Evolutionary conservation across 2,113 vertebrate genomes (phyloP), one percentile per base, ranked within the genome.

Genomic region (Percina caprodes): DNA sequence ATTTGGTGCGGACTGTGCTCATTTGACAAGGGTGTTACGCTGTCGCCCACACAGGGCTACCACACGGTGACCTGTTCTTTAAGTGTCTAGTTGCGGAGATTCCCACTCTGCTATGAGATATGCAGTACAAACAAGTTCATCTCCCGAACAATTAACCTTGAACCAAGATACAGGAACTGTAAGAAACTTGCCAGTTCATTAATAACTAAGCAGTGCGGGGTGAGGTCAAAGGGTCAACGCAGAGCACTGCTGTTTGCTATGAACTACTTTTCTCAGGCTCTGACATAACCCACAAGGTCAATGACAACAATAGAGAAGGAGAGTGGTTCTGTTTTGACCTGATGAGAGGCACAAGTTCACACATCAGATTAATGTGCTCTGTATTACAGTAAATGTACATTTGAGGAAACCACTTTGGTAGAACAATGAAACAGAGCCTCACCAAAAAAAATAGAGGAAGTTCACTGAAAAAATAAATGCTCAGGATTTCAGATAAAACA

Each of bases 341-440:
- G 84, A 89, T 79, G 83, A 81, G 75, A 89, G 86, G 69, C 83
- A 60, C 59, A 69, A 69, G 81, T 87, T 89, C 88, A 84, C 65
- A 13, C 86, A 79, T 84, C 67, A 89, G 88, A 89, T 92, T 89
- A 86, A 92, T 92, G 88, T 85, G 84, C 4, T 4, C 63, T 45
- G 69, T 61, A 83, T 89, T 91, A 91, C 89, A 42, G 87, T 91
- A 85, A 91, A 85, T 82, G 78, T 74, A 71, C 86, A 83, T 88
- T 77, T 87, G 81, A 92, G 92, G 93, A 93, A 92, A 89, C 84
- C 86, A 89, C 92, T 93, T 90, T 69, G 55, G 82, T 60, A 80
- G 85, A 91, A 94, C 92, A 93, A 94, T 93, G 91, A 87, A 91
- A 80, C 75, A 33, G 79, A 82, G 73, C 49, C 78, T 30, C 52